phyloP scores from a whole-genome alignment of 1,140 invertebrate genomes.

The Trachymyrmex cornetzi region DNA sequence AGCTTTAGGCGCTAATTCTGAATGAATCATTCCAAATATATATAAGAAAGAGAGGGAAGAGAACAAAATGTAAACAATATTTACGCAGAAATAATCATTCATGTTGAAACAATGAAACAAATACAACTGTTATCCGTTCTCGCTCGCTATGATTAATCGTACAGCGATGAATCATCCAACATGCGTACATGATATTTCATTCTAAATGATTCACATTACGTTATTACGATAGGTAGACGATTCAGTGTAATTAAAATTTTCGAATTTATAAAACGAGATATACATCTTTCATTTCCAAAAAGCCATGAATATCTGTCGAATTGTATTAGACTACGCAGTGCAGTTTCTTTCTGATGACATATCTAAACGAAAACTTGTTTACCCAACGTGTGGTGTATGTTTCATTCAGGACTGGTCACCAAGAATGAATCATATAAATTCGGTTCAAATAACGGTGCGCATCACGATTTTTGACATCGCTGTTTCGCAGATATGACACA shows the following conservation, averaged over 20 bases:
- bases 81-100: slow-evolving; percentile 23
- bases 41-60: not conserved
- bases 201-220: slow-evolving; percentile 25
- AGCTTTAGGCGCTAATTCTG: not conserved
- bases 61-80: slow-evolving; percentile 6
- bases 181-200: slow-evolving; percentile 14
- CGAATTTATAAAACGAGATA: not conserved
- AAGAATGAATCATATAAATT: slow-evolving; percentile 23
- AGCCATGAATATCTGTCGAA: slow-evolving; percentile 13
- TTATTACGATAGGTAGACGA: not conserved
- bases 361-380: slow-evolving; percentile 1
- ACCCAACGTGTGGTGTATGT: not conserved
- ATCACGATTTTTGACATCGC: slow-evolving; percentile 32
- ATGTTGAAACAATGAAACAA: slow-evolving; percentile 10
- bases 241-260: slow-evolving; percentile 20
- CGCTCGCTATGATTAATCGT: slow-evolving; percentile 27
- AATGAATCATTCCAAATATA: slow-evolving; percentile 21
- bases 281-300: not conserved
- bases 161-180: slow-evolving; percentile 31
- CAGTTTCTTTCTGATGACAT: not conserved
- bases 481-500: slow-evolving; percentile 17
- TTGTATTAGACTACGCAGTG: not conserved
- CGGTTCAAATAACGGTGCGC: slow-evolving; percentile 26
- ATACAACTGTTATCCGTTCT: slow-evolving; percentile 26
- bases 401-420: not conserved